Conservation (phyloP, 2,113 vertebrate genomes). For the Taxidea taxus region DNA sequence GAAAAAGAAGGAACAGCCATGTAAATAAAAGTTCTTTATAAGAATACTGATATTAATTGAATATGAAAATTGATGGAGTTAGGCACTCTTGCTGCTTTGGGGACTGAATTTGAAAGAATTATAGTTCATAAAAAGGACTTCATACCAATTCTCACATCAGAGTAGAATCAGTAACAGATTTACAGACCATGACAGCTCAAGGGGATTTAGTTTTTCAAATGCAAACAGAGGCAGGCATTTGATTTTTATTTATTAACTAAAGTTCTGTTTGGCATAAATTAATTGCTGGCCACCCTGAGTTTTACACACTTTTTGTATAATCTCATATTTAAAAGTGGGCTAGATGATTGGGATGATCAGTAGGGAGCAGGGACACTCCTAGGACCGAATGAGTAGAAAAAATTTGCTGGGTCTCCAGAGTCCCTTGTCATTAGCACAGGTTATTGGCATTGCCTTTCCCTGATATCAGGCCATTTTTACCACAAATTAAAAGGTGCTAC, state of each 20-base stretch:
- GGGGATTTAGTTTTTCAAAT: neutral
- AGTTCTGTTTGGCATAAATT: neutral
- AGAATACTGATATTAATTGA: neutral
- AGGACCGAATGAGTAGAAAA: neutral
- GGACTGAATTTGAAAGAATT: neutral
- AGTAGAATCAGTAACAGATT: neutral
- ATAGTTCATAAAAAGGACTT: neutral
- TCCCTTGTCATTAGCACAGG: neutral
- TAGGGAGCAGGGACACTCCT: neutral
- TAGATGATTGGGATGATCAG: neutral
- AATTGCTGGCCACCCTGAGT: neutral
- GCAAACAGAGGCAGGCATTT: neutral
- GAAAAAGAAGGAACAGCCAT: neutral
- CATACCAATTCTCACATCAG: neutral
- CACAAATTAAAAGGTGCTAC: neutral
- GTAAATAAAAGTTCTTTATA: neutral
- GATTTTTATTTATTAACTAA: neutral
- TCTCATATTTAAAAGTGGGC: neutral
- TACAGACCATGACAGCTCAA: neutral
- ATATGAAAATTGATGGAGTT: neutral
- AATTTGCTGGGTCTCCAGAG: neutral
- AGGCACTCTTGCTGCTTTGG: neutral
- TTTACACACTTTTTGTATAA: neutral
- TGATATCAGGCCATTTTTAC: neutral
- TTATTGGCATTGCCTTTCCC: neutral